Evolutionary conservation across 2,113 vertebrate species (phyloP).

Genomic region (Notiomystis cincta): DNA sequence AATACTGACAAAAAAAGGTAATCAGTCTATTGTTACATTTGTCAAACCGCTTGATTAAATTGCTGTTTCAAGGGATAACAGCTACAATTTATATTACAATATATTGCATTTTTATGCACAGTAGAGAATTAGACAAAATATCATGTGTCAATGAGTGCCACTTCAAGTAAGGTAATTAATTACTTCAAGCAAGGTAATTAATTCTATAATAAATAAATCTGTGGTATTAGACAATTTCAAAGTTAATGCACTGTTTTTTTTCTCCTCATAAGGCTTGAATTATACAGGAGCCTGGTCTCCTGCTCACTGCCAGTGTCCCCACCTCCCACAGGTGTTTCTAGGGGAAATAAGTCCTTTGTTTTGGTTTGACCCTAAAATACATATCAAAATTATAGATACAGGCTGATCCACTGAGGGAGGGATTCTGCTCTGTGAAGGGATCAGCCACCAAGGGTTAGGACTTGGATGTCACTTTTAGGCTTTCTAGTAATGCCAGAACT

Average conservation of each 20-base stretch:
- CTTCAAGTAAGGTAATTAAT: slow-evolving; percentile 11
- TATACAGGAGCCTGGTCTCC: not conserved
- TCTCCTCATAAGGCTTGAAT: not conserved
- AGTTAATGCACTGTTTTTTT: not conserved
- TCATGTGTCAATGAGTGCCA: not conserved
- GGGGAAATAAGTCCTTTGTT: not conserved
- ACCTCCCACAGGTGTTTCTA: not conserved
- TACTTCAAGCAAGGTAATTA: not conserved
- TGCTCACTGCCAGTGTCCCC: not conserved
- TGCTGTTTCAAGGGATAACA: not conserved
- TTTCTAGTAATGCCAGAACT: not conserved
- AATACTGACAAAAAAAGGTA: not conserved
- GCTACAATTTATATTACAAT: not conserved
- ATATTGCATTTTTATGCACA: not conserved
- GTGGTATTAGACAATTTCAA: not conserved
- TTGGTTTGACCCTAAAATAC: not conserved
- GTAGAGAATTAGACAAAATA: not conserved
- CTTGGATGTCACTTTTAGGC: not conserved
- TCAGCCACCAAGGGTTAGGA: not conserved
- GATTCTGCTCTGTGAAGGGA: not conserved
- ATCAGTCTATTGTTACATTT: not conserved
- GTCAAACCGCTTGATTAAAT: not conserved
- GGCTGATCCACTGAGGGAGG: not conserved
- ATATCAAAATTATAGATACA: not conserved
- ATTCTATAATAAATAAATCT: not conserved